phyloP scores from a whole-genome alignment of 1,140 invertebrate genomes.

The Stratiolaelaps scimitus region DNA sequence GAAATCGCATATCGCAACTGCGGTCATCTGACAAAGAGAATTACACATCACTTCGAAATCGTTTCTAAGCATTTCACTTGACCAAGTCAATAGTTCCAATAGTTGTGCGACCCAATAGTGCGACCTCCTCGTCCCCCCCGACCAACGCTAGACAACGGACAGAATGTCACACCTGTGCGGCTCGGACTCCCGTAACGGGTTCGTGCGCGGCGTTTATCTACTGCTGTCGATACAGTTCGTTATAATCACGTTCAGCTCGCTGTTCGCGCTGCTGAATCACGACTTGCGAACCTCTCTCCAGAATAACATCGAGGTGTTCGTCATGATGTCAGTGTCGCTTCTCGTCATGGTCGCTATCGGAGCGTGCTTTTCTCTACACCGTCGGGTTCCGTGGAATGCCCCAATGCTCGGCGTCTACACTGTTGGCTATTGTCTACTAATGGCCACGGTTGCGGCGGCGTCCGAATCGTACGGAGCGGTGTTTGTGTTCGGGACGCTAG shows the following conservation, averaged over 20 bases:
- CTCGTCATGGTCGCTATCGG: background rate
- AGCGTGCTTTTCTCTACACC: background rate
- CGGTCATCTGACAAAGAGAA: no score
- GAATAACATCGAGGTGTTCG: conserved; percentile 9
- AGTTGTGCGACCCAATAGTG: no score
- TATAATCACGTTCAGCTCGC: conserved; percentile 3
- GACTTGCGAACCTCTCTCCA: conserved; percentile 5
- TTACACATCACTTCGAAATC: no score
- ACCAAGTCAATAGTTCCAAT: no score
- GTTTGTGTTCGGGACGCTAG: conserved; percentile 12
- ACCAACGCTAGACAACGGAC: background rate
- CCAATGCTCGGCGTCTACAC: background rate
- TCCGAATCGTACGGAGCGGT: conserved; percentile 26
- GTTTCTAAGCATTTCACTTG: no score
- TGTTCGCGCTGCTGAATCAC: background rate
- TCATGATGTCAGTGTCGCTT: conserved; percentile 9
- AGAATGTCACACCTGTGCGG: conserved; percentile 3
- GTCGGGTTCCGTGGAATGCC: background rate
- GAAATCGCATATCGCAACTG: no score
- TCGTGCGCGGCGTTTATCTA: background rate
- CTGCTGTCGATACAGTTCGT: background rate
- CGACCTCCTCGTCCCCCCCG: no score
- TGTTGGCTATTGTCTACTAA: background rate
- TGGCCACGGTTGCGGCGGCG: conserved; percentile 13
- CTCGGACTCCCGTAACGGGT: background rate